Evolutionary conservation across 2,888 invertebrate genomes (phyloP).

Genomic region (Leptinotarsa peninsularis): DNA sequence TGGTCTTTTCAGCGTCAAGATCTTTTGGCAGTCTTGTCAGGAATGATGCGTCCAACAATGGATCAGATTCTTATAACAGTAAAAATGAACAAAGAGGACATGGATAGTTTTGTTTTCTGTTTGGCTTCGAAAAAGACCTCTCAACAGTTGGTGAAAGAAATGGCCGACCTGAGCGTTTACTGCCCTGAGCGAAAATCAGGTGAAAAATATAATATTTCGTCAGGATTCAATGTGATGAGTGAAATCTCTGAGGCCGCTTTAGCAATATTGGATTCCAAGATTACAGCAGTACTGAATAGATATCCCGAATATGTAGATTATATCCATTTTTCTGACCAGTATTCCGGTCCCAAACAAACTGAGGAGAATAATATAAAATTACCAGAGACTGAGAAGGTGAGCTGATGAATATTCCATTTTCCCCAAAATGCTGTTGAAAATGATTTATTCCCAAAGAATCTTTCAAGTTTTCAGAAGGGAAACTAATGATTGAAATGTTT

Average conservation of each 20-base stretch:
- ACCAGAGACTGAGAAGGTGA: slow-evolving; percentile 63
- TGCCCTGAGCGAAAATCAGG: slow-evolving; percentile 63
- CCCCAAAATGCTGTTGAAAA: too few species aligned
- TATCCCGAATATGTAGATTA: slow-evolving; percentile 90
- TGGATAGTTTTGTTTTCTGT: slow-evolving; percentile 94
- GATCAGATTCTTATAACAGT: slow-evolving; percentile 91
- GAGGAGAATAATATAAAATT: slow-evolving; percentile 69
- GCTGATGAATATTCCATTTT: too few species aligned
- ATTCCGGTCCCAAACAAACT: slow-evolving; percentile 88
- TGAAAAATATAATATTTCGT: slow-evolving; percentile 61
- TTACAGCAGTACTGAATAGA: slow-evolving; percentile 80
- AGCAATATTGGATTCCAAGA: slow-evolving; percentile 85
- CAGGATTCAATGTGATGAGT: slow-evolving; percentile 79
- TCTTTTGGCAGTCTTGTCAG: slow-evolving; percentile 86
- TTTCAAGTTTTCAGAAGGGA: too few species aligned
- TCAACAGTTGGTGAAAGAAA: slow-evolving; percentile 86
- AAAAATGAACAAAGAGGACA: slow-evolving; percentile 88
- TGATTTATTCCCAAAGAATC: too few species aligned
- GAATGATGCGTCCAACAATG: slow-evolving; percentile 83
- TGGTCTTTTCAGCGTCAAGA: slow-evolving; percentile 82
- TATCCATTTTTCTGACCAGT: slow-evolving; percentile 97
- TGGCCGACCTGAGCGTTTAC: slow-evolving; percentile 81
- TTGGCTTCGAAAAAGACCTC: slow-evolving; percentile 92
- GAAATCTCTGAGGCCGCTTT: slow-evolving; percentile 91
- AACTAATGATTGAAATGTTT: too few species aligned